These are phyloP conservation scores for Rhimphoctona megacephalus DNA, from an alignment of 2,888 invertebrate genomes.

Conservation along the genomic window DNA sequence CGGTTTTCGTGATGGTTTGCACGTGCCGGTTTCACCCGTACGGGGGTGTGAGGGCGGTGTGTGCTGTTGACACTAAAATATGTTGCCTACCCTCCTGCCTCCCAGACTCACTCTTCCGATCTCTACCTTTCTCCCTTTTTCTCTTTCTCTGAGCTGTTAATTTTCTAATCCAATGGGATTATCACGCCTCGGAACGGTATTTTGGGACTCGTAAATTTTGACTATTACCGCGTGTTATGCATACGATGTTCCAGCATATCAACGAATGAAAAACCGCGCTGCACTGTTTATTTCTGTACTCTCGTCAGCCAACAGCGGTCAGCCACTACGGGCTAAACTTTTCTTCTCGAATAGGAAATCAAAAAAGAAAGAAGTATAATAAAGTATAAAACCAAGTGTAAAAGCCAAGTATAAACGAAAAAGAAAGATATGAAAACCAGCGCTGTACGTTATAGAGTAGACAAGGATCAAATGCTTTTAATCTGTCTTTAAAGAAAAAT, in stretches of 20 bases:
- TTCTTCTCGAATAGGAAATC: background rate
- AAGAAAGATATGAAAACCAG: background rate
- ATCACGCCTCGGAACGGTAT: conserved; percentile 49
- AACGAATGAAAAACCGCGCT: conserved; percentile 3
- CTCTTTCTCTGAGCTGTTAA: conserved; percentile 10
- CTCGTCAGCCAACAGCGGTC: conserved; percentile 1
- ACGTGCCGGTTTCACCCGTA: conserved; percentile 28
- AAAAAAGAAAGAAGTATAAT: background rate
- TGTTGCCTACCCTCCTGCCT: conserved; percentile 33
- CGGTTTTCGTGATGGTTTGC: conserved; percentile 34
- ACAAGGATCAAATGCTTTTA: background rate
- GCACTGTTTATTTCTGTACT: background rate
- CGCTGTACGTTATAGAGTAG: background rate
- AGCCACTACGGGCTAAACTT: background rate
- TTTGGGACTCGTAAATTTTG: conserved; percentile 38
- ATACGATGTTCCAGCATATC: background rate
- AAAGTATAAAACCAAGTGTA: background rate
- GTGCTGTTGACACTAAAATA: conserved; percentile 67
- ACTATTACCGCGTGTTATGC: conserved; percentile 28
- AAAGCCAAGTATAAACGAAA: background rate
- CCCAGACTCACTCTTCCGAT: conserved; percentile 2
- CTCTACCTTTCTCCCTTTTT: background rate
- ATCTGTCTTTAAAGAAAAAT: background rate
- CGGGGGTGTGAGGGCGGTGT: conserved; percentile 37
- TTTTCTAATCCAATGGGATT: conserved; percentile 55